These are phyloP conservation scores for Brachionus paranguensis DNA, from an alignment of 1,140 invertebrate genomes.

Conservation along the genomic window DNA sequence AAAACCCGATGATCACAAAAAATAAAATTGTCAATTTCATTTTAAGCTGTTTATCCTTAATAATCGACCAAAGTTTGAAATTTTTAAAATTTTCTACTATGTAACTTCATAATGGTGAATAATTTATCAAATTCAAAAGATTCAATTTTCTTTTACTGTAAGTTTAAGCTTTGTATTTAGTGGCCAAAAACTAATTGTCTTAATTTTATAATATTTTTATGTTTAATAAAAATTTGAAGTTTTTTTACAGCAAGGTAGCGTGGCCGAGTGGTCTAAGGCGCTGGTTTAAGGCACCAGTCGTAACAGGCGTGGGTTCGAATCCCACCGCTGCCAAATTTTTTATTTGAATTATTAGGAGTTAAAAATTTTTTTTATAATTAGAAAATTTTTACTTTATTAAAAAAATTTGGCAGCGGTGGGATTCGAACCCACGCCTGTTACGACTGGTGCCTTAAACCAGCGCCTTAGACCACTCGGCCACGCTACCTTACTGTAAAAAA, in stretches of 20 bases:
- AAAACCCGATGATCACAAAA: background rate
- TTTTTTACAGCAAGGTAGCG: background rate
- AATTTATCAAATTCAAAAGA: background rate
- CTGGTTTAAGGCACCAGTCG: too few species aligned
- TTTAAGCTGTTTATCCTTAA: background rate
- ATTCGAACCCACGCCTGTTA: too few species aligned
- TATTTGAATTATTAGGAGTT: too few species aligned
- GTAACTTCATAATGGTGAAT: background rate
- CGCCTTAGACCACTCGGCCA: too few species aligned
- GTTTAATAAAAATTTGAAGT: background rate
- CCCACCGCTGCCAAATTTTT: too few species aligned
- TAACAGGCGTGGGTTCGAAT: too few species aligned
- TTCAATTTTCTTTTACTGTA: background rate
- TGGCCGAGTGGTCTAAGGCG: too few species aligned
- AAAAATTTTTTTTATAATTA: too few species aligned
- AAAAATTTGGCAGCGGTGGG: too few species aligned
- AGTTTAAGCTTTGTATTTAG: background rate
- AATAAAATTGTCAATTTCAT: background rate
- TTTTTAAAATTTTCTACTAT: background rate
- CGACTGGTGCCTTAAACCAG: too few species aligned
- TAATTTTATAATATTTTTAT: background rate
- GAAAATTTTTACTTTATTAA: too few species aligned
- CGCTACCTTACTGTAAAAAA: background rate
- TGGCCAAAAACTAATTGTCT: background rate
- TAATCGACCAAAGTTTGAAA: background rate